Conservation (phyloP, 2,888 invertebrate genomes). For the Trachelus tabidus region DNA sequence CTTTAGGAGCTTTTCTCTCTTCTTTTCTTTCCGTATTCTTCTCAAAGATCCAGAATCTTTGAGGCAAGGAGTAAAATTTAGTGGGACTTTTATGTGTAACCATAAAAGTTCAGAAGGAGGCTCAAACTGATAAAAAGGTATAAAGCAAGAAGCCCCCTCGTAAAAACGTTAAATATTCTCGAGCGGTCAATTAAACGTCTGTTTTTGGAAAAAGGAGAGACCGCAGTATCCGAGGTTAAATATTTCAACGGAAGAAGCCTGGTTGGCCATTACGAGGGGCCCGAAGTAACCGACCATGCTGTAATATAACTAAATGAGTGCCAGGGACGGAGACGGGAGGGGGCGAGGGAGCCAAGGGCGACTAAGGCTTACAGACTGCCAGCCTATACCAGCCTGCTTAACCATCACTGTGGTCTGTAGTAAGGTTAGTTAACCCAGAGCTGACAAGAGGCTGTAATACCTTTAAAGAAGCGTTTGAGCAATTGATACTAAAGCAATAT, state of each 20-base stretch:
- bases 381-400: not conserved
- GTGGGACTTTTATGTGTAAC: not conserved
- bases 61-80: not conserved
- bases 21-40: not conserved
- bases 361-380: not conserved
- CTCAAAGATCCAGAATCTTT: not conserved
- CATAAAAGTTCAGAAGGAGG: not conserved
- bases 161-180: constrained; percentile 1
- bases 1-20: too few relatives aligned
- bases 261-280: not conserved
- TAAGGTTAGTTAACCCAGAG: not conserved
- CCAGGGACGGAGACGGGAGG: not conserved
- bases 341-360: not conserved
- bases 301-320: constrained; percentile 9
- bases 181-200: constrained; percentile 1
- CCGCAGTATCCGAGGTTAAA: not conserved
- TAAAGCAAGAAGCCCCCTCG: not conserved
- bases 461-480: too few relatives aligned
- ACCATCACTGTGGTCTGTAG: not conserved
- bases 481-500: too few relatives aligned
- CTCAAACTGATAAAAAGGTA: not conserved
- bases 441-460: too few relatives aligned
- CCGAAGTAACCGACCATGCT: constrained; percentile 1
- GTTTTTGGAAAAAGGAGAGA: not conserved
- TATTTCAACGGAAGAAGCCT: constrained; percentile 1